Evolutionary conservation across 2,797 vertebrate genomes (phyloP), one percentile per base, ranked within the genome.

Genomic region (Sphenopsis melanotis): DNA sequence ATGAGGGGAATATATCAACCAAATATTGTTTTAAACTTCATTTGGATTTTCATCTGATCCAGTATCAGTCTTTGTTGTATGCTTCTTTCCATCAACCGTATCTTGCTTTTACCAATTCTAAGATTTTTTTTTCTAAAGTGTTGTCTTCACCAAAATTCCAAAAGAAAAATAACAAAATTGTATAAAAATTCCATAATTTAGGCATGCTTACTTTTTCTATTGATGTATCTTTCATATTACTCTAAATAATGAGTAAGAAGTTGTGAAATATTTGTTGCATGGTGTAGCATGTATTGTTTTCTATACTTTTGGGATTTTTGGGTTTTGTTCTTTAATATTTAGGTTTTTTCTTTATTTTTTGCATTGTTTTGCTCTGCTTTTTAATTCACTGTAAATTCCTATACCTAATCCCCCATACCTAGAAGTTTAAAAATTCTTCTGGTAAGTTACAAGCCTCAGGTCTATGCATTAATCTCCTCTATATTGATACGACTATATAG

Each of bases 341-440:
- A 10, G 8, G 4, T 3, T 1, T 17, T 39, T 16, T 39, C 46
- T 5, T 26, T 41, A 18, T 1, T 30, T 52, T 52, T 53, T 44
- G 3, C 3, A 11, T 55, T 68, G 1, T 13, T 70, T 22, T 11
- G 4, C 3, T 37, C 10, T 34, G 3, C 0, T n/a, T 49, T 56
- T 50, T 18, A 29, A 41, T 46, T 32, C 15, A 10, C 8, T 15
- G 3, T 71, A 30, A 76, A 63, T 60, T 53, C 18, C 11, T 79
- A 11, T 27, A 46, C 2, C 32, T 24, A 60, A 10, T 55, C 83
- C 11, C 13, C 15, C 42, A 4, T 68, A 37, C 15, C 17, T 24
- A 52, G 11, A 75, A 71, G 77, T 20, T 21, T 29, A 12, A 77
- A 60, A 81, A n/a, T 2, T 66, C 7, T 34, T 57, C 29, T 41